phyloP scores from a whole-genome alignment of 2,113 vertebrate genomes.

The Saccopteryx leptura region DNA sequence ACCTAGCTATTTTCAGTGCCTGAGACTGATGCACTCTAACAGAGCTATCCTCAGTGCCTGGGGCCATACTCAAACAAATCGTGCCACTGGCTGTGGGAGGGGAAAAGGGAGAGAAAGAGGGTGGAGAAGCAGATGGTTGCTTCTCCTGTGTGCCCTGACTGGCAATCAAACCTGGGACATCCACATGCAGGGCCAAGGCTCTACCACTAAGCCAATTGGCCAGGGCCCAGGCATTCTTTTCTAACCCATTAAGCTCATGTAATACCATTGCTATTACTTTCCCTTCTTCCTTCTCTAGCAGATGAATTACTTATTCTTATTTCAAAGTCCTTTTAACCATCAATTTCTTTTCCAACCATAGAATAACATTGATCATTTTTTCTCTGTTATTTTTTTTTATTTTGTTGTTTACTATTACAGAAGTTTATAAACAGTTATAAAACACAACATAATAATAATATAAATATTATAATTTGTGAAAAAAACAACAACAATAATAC shows the following conservation, averaged over 20 bases:
- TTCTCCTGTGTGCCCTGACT: too few relatives aligned
- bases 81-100: too few relatives aligned
- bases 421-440: conserved; percentile 10
- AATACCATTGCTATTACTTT: background rate
- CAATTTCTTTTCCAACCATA: background rate
- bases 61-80: too few relatives aligned
- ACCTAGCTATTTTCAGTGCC: too few relatives aligned
- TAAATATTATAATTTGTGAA: background rate
- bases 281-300: background rate
- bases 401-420: background rate
- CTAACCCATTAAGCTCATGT: background rate
- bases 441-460: background rate
- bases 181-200: too few relatives aligned
- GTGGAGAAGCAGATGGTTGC: too few relatives aligned
- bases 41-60: too few relatives aligned
- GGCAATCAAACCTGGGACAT: too few relatives aligned
- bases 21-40: too few relatives aligned
- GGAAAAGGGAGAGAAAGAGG: too few relatives aligned
- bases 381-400: background rate
- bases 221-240: background rate
- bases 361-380: background rate
- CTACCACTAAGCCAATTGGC: too few relatives aligned
- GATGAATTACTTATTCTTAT: background rate
- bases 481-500: background rate
- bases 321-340: background rate